These are phyloP conservation scores for Mus musculus DNA, from an alignment of 2,113 vertebrate species.

Conservation along the genomic window DNA sequence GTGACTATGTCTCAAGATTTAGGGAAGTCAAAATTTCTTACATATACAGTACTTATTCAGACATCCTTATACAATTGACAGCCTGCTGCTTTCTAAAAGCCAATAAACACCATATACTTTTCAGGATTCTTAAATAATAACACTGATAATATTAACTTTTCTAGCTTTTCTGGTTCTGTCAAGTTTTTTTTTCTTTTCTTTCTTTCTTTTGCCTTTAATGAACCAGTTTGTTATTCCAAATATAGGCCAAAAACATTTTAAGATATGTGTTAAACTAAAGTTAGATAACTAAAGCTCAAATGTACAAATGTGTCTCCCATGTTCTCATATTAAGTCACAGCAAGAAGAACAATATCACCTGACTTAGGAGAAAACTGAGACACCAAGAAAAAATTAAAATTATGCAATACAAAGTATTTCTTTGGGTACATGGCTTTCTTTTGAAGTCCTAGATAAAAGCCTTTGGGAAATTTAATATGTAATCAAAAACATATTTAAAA, in stretches of 20 bases:
- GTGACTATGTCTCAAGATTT: neutral
- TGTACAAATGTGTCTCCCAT: neutral
- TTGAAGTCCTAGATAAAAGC: neutral
- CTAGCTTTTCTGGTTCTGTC: slow-evolving; percentile 17
- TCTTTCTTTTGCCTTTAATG: neutral
- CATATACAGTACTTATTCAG: neutral
- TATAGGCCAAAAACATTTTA: slow-evolving; percentile 4
- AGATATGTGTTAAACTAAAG: slow-evolving; percentile 45
- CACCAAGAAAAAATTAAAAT: slow-evolving; percentile 37
- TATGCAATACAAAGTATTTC: slow-evolving; percentile 30
- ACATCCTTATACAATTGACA: neutral
- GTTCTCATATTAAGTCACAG: neutral
- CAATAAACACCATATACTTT: neutral
- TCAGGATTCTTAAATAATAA: neutral
- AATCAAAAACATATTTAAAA: slow-evolving; percentile 54
- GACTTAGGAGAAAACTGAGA: slow-evolving; percentile 25
- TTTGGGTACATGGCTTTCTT: slow-evolving; percentile 29
- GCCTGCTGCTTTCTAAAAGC: neutral
- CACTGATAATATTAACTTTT: neutral
- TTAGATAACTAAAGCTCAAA: slow-evolving; percentile 39
- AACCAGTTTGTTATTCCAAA: neutral
- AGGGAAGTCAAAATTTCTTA: neutral
- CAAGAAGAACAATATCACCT: neutral
- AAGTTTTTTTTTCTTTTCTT: no score
- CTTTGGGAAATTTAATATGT: slow-evolving; percentile 12